Percentiles rank a stretch among this genome's conserved stretches.
Conservation (phyloP, 1,140 invertebrate genomes). For the Phenacoccus solenopsis region DNA sequence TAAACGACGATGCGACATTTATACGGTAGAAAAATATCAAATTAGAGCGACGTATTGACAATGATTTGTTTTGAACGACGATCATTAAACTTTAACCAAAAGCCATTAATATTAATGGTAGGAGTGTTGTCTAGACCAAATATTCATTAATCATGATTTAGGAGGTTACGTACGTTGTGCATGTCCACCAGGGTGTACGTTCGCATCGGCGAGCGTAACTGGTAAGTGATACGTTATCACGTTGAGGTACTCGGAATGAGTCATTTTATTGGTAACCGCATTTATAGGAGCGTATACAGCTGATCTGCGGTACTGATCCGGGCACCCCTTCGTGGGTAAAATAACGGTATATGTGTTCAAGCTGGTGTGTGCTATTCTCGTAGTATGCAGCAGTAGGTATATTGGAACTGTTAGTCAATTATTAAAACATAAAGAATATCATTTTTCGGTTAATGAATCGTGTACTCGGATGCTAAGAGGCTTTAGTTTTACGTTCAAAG, state of each 20-base stretch:
- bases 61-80: background rate
- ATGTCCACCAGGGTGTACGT: background rate
- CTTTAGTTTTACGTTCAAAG: too few species aligned
- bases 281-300: too few species aligned
- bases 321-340: too few species aligned
- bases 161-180: background rate
- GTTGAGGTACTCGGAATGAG: background rate
- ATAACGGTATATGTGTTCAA: too few species aligned
- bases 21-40: background rate
- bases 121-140: conserved; percentile 1
- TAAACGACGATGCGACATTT: background rate
- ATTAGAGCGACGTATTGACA: background rate
- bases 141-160: conserved; percentile 3
- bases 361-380: too few species aligned
- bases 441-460: too few species aligned
- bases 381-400: too few species aligned
- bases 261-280: background rate
- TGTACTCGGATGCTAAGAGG: too few species aligned
- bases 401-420: too few species aligned
- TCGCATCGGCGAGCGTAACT: background rate
- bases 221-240: conserved; percentile 1
- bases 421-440: too few species aligned
- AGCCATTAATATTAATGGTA: conserved; percentile 3
- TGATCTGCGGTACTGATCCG: background rate
- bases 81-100: conserved; percentile 3